phyloP scores from a whole-genome alignment of 2,797 vertebrate genomes.

The Rallus crepitans region DNA sequence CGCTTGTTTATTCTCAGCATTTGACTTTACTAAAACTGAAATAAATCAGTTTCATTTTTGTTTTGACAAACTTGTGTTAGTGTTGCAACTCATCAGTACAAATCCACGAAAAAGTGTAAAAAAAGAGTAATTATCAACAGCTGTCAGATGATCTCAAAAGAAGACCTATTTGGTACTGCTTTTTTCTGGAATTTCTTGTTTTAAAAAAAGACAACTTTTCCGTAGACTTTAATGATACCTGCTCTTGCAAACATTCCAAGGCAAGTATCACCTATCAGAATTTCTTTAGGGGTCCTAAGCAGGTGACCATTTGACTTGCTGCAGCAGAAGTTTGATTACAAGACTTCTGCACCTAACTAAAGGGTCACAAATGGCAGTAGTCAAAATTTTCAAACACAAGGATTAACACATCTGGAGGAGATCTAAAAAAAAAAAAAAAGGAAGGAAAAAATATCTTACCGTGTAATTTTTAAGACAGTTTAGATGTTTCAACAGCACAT shows the following conservation, averaged over 20 bases:
- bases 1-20: neutral
- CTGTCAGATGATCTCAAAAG: neutral
- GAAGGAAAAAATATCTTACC: neutral
- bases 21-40: neutral
- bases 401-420: fast-evolving
- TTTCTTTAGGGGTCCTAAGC: neutral
- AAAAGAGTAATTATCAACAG: neutral
- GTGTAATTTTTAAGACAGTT: neutral
- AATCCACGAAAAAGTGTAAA: neutral
- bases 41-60: slow-evolving; percentile 36
- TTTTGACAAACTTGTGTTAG: neutral
- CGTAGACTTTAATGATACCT: neutral
- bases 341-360: neutral
- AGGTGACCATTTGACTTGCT: neutral
- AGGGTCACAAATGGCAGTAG: neutral
- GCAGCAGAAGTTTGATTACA: neutral
- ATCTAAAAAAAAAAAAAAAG: too few relatives aligned
- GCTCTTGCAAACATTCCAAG: neutral
- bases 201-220: neutral
- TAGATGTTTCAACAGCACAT: neutral
- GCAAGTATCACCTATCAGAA: neutral
- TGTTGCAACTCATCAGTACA: neutral
- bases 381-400: neutral
- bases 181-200: neutral
- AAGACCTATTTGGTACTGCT: neutral